Conservation (phyloP, 2,113 vertebrate genomes). For the Nicator chloris region DNA sequence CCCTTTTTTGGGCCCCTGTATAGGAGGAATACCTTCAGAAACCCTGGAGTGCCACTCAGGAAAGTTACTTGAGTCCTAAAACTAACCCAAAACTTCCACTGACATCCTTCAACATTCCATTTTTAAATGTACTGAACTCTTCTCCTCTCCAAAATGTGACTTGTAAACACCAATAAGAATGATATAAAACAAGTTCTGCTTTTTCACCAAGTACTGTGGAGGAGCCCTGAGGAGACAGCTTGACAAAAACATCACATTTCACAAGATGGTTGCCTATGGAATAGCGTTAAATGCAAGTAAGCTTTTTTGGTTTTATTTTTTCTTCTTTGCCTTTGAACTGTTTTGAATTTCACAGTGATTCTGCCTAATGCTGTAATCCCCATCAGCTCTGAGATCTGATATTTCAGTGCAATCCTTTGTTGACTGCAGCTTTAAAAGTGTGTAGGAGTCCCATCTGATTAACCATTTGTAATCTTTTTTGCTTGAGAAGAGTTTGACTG, state of each 20-base stretch:
- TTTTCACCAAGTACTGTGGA: slow-evolving; percentile 70
- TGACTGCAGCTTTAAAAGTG: slow-evolving; percentile 12
- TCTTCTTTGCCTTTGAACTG: slow-evolving; percentile 7
- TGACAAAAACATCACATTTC: slow-evolving; percentile 79
- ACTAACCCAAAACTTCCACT: neutral
- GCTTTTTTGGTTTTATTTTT: neutral
- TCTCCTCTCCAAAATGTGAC: neutral
- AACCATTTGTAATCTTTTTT: neutral
- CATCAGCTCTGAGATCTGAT: neutral
- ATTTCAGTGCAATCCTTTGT: slow-evolving; percentile 11
- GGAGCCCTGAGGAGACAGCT: slow-evolving; percentile 72
- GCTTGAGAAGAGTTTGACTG: neutral
- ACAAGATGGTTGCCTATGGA: slow-evolving; percentile 77
- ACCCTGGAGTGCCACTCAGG: neutral
- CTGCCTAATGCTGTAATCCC: slow-evolving; percentile 4
- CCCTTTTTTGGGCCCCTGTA: neutral
- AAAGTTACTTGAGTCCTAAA: neutral
- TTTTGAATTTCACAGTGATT: slow-evolving; percentile 7
- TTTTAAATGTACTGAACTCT: neutral
- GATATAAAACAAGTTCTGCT: slow-evolving; percentile 41
- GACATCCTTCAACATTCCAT: neutral
- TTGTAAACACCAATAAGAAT: neutral
- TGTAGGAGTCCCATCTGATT: neutral
- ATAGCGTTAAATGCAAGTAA: slow-evolving; percentile 77
- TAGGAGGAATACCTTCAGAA: neutral